These are phyloP conservation scores for Diarsia dahlii DNA, from an alignment of 2,888 invertebrate genomes.

Conservation along the genomic window DNA sequence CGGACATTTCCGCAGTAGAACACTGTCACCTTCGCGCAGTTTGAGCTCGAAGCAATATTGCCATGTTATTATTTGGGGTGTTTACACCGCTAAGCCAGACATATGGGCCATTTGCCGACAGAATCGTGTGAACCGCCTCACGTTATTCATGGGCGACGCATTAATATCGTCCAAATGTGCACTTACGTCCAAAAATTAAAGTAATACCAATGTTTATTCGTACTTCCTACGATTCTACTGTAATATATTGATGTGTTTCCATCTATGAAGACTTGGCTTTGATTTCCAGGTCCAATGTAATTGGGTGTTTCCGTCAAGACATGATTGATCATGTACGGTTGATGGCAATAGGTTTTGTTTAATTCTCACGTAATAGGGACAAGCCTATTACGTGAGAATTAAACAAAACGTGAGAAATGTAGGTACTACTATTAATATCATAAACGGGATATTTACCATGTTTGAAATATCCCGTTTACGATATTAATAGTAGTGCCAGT, in stretches of 20 bases:
- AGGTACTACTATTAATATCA: no score
- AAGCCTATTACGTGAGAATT: not conserved
- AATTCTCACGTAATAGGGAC: no score
- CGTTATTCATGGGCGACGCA: slow-evolving; percentile 84
- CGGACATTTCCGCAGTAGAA: slow-evolving; percentile 54
- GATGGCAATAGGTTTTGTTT: not conserved
- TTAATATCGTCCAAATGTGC: slow-evolving; percentile 83
- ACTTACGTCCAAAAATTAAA: slow-evolving; percentile 80
- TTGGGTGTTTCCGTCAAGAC: not conserved
- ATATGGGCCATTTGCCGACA: slow-evolving; percentile 87
- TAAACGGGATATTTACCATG: no score
- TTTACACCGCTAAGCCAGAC: slow-evolving; percentile 88
- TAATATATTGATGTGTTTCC: slow-evolving; percentile 17
- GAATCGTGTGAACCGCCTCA: slow-evolving; percentile 82
- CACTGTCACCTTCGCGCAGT: slow-evolving; percentile 59
- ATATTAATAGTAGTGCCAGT: no score
- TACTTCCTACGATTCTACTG: slow-evolving; percentile 28
- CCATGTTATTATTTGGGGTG: slow-evolving; percentile 87
- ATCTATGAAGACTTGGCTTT: not conserved
- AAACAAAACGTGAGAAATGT: not conserved
- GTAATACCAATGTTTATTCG: slow-evolving; percentile 69
- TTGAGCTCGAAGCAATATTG: slow-evolving; percentile 77
- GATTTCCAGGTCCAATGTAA: not conserved
- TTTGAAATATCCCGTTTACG: no score
- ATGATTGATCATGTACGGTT: not conserved